Conservation (phyloP, 1,140 invertebrate species). For the Bombus vancouverensis region DNA sequence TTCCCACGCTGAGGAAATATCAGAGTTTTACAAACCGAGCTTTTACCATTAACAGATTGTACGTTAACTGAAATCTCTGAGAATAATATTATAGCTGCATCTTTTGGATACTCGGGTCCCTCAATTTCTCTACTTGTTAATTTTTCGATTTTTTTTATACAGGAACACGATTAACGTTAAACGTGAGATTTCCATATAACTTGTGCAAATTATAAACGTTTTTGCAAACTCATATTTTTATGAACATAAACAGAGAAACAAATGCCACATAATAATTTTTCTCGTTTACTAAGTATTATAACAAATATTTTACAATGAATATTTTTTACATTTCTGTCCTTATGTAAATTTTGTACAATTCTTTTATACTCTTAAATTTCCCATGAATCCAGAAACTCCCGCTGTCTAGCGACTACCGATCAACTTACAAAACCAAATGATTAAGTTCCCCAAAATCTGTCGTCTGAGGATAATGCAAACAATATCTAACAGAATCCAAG, state of each 20-base stretch:
- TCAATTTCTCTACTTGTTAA: too few species aligned
- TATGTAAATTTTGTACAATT: not conserved
- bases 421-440: too few species aligned
- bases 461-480: too few species aligned
- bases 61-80: not conserved
- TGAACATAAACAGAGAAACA: too few species aligned
- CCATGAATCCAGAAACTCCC: not conserved
- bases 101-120: not conserved
- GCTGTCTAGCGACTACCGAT: not conserved
- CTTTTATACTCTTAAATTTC: not conserved
- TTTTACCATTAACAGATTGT: not conserved
- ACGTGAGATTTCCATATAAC: too few species aligned
- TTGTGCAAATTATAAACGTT: too few species aligned
- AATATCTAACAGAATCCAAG: too few species aligned
- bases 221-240: too few species aligned
- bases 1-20: not conserved
- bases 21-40: too few species aligned
- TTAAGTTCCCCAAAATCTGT: too few species aligned
- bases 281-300: too few species aligned
- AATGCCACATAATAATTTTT: not conserved
- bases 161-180: not conserved
- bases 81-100: not conserved
- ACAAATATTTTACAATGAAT: too few species aligned
- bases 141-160: not conserved
- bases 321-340: not conserved